Evolutionary conservation across 1,140 invertebrate species (phyloP).

Genomic region (Glomeris maerens): DNA sequence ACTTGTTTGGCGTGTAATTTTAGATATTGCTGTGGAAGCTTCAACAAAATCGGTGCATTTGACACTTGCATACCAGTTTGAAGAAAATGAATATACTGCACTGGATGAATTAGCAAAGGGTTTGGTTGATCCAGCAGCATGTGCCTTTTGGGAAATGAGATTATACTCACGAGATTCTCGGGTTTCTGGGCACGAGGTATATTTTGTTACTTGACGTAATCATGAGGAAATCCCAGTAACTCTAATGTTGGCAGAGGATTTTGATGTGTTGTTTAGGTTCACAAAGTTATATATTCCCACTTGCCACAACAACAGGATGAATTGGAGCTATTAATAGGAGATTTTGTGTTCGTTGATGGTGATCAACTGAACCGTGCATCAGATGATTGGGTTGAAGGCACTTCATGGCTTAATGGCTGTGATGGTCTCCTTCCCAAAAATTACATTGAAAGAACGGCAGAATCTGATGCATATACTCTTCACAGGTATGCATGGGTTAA

Average conservation of each 20-base stretch:
- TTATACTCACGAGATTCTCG: slow-evolving; percentile 68
- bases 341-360: slow-evolving; percentile 66
- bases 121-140: slow-evolving; percentile 45
- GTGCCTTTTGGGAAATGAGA: slow-evolving; percentile 64
- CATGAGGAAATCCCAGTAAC: neutral
- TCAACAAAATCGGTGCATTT: slow-evolving; percentile 71
- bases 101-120: slow-evolving; percentile 54
- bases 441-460: slow-evolving; percentile 64
- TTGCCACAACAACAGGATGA: slow-evolving; percentile 62
- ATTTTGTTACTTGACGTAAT: neutral
- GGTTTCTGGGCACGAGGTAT: slow-evolving; percentile 56
- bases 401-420: slow-evolving; percentile 64
- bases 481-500: slow-evolving; percentile 38
- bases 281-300: slow-evolving; percentile 66
- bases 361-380: slow-evolving; percentile 51
- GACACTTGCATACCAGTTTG: slow-evolving; percentile 76
- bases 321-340: slow-evolving; percentile 64
- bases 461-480: slow-evolving; percentile 79
- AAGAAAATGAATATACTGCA: slow-evolving; percentile 47
- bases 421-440: slow-evolving; percentile 62
- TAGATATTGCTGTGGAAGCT: slow-evolving; percentile 53
- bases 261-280: slow-evolving; percentile 40
- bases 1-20: slow-evolving; percentile 11
- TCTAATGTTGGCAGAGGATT: neutral
- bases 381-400: slow-evolving; percentile 75